Base-by-base conservation (phyloP, 2,113 vertebrate genomes). In the Notarius lentiginosus region DNA sequence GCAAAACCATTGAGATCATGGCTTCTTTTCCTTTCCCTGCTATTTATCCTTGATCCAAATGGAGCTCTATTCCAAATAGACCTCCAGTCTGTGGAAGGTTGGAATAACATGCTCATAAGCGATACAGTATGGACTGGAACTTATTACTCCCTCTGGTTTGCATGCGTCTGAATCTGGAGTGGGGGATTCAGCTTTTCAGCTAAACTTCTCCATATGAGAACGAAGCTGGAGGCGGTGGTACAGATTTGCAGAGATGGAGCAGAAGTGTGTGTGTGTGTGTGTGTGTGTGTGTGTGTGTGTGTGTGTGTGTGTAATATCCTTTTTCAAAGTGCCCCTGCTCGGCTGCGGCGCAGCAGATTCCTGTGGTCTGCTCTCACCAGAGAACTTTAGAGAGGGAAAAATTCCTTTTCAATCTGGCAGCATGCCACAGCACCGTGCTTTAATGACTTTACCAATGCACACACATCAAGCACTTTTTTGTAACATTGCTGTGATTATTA, bases 381-480 rank as follows among this genome's bases (percentile, higher is more conserved):
- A 95, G 93, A 91, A 92, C 91, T 94, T 89, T 82, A 87, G 83
- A 92, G 91, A 90, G 95, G 90, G 34, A 94, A 93, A 94, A 93
- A 92, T 94, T 90, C 86, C 11, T 60, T 93, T 93, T 94, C 93
- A 91, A 94, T 91, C 92, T 95, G 94, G 93, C 93, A 14, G 91
- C 41, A 86, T 91, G 93, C 94, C 93, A 92, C 93, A 87, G 91
- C 92, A 91, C 91, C 90, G 47, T 56, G 85, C 90, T 89, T 90
- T 94, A 93, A 94, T 93, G 92, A 91, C 92, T 94, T 94, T 93
- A 94, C 93, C 94, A 93, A 93, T 90, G 84, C 91, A 5, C 90
- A 86, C 86, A 65, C 83, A 53, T 49, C 51, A 81, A 7, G 20
- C 30, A 22, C 91, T 87, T 91, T 91, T 88, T 89, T 85, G 87